phyloP scores from a whole-genome alignment of 2,113 vertebrate species.

The Gallinago paraguaiae region DNA sequence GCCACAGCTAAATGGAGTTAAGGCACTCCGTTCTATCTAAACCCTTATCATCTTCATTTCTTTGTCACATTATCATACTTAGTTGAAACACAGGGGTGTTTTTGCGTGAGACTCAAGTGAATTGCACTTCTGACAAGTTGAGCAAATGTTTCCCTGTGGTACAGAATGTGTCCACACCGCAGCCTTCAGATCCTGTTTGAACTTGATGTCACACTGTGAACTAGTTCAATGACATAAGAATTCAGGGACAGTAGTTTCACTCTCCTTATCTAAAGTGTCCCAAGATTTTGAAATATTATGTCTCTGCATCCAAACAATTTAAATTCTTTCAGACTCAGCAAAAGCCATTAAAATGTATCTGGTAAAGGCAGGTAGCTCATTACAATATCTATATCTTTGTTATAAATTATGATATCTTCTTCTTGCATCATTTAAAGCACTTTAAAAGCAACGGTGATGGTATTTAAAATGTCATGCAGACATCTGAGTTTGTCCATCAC shows the following conservation, averaged over 20 bases:
- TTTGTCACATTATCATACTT: not conserved
- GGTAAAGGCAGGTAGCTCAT: not conserved
- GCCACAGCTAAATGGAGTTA: not conserved
- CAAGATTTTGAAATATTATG: not conserved
- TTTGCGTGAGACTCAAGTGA: not conserved
- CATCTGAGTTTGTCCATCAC: not conserved
- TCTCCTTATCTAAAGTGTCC: not conserved
- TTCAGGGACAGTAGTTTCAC: not conserved
- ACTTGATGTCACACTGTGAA: not conserved
- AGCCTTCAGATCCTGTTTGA: not conserved
- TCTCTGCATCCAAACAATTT: not conserved
- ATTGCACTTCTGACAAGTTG: not conserved
- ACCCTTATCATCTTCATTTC: not conserved
- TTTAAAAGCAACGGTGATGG: not conserved
- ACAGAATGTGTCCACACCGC: not conserved
- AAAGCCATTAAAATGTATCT: not conserved
- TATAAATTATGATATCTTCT: not conserved
- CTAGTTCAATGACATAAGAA: not conserved
- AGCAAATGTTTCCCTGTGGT: not conserved
- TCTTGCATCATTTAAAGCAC: not conserved
- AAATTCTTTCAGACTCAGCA: not conserved
- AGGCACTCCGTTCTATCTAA: not conserved
- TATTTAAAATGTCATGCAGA: not conserved
- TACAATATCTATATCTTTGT: not conserved
- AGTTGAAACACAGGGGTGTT: not conserved